Percentiles rank a stretch among this genome's conserved stretches.
Conservation (phyloP, 1,140 invertebrate genomes). For the Bemisia tabaci region DNA sequence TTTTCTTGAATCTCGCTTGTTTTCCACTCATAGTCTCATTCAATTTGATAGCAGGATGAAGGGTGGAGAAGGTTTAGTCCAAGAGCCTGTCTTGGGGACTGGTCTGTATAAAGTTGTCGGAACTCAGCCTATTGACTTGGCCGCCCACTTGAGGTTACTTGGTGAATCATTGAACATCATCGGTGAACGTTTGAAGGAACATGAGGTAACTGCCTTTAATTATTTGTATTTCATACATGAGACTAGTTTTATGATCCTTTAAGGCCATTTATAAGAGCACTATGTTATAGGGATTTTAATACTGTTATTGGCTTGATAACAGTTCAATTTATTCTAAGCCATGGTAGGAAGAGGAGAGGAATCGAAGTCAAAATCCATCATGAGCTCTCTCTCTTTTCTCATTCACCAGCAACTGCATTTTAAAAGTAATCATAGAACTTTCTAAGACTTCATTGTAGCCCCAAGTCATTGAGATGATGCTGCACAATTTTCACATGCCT, state of each 20-base stretch:
- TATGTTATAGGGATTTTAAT: background rate
- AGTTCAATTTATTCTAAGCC: background rate
- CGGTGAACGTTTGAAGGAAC: conserved; percentile 70
- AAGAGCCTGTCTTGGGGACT: conserved; percentile 26
- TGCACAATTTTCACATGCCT: too few relatives aligned
- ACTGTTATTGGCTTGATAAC: background rate
- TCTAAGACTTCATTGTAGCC: too few relatives aligned
- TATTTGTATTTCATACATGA: too few relatives aligned
- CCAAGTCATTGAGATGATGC: too few relatives aligned
- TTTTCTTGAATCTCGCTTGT: too few relatives aligned
- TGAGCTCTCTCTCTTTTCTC: too few relatives aligned
- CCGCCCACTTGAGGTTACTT: conserved; percentile 80
- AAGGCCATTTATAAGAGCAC: too few relatives aligned
- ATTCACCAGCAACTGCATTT: too few relatives aligned
- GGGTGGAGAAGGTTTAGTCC: conserved; percentile 6
- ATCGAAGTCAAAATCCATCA: too few relatives aligned
- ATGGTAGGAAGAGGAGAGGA: background rate
- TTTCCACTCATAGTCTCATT: too few relatives aligned
- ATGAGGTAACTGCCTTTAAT: conserved; percentile 42
- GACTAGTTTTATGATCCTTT: too few relatives aligned
- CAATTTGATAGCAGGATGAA: conserved; percentile 9
- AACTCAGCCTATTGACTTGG: conserved; percentile 76
- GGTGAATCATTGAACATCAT: conserved; percentile 89
- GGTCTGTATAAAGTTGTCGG: conserved; percentile 41
- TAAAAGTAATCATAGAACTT: too few relatives aligned